phyloP scores from a whole-genome alignment of 2,888 invertebrate species.

The Clunio marinus region DNA sequence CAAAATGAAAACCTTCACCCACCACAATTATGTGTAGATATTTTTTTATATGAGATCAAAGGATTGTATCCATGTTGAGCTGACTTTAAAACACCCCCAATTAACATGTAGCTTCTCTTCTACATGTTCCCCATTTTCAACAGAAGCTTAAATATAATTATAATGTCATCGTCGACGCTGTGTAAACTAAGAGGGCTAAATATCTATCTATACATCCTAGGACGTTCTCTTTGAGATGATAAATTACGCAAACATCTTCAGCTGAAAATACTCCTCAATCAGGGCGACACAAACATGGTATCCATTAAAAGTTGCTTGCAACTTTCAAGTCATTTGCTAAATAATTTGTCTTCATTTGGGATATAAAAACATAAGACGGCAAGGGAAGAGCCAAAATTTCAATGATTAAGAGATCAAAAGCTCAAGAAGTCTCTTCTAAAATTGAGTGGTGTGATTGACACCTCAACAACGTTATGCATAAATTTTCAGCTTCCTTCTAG shows the following conservation, averaged over 20 bases:
- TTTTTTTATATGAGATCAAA: too few relatives aligned
- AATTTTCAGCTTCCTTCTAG: background rate
- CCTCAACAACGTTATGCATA: background rate
- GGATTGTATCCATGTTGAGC: too few relatives aligned
- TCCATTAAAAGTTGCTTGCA: background rate
- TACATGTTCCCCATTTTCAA: too few relatives aligned
- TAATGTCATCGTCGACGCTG: background rate
- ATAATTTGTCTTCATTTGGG: conserved; percentile 21
- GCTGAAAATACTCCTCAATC: background rate
- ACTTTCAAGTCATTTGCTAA: conserved; percentile 14
- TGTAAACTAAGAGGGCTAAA: background rate
- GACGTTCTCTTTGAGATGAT: too few relatives aligned
- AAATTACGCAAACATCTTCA: background rate
- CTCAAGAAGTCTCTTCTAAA: background rate
- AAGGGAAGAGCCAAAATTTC: background rate
- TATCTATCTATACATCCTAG: too few relatives aligned
- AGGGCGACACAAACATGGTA: background rate
- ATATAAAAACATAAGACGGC: background rate
- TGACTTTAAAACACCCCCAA: too few relatives aligned
- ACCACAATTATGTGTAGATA: too few relatives aligned
- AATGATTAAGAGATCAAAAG: conserved; percentile 23
- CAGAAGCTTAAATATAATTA: too few relatives aligned
- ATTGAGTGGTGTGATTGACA: conserved; percentile 17
- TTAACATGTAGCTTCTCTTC: too few relatives aligned
- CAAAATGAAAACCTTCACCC: too few relatives aligned